A percentile compares a stretch with the other conserved stretches of the same genome.
phyloP scores from a whole-genome alignment of 1,140 invertebrate species.

The Apocrypta bakeri region DNA sequence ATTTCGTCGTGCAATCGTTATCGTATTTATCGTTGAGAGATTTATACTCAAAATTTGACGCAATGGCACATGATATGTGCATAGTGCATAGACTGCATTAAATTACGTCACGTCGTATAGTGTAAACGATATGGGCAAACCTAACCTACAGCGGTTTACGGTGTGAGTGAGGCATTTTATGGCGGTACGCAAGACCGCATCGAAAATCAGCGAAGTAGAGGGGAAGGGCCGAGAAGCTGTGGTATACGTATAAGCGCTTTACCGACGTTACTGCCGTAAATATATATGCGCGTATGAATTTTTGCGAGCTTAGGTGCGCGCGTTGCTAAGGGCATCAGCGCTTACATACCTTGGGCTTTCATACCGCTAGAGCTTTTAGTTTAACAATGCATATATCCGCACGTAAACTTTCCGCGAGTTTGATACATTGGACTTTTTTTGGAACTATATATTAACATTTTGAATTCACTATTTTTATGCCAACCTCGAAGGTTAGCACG shows the following conservation, averaged over 20 bases:
- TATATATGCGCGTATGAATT: constrained; percentile 15
- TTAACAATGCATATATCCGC: background rate
- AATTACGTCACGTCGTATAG: constrained; percentile 16
- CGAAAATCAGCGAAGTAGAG: background rate
- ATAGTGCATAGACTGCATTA: too few species aligned
- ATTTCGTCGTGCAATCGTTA: background rate
- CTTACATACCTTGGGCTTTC: background rate
- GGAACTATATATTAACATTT: too few species aligned
- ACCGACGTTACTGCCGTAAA: background rate
- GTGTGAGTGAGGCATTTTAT: constrained; percentile 17
- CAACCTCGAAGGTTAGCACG: too few species aligned
- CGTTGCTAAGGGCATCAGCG: background rate
- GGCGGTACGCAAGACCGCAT: background rate
- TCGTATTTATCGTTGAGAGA: too few species aligned
- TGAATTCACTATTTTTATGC: too few species aligned
- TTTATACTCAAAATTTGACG: background rate
- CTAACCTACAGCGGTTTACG: background rate
- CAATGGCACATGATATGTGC: background rate
- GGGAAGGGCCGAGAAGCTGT: background rate
- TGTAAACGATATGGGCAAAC: background rate
- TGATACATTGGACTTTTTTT: background rate
- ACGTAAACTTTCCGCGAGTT: background rate
- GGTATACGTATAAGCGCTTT: background rate
- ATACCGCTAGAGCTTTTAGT: background rate
- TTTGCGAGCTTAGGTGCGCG: background rate